Percentiles rank a stretch among this genome's conserved stretches.
phyloP scores from a whole-genome alignment of 1,140 invertebrate genomes.

The Platorchestia sp. region DNA sequence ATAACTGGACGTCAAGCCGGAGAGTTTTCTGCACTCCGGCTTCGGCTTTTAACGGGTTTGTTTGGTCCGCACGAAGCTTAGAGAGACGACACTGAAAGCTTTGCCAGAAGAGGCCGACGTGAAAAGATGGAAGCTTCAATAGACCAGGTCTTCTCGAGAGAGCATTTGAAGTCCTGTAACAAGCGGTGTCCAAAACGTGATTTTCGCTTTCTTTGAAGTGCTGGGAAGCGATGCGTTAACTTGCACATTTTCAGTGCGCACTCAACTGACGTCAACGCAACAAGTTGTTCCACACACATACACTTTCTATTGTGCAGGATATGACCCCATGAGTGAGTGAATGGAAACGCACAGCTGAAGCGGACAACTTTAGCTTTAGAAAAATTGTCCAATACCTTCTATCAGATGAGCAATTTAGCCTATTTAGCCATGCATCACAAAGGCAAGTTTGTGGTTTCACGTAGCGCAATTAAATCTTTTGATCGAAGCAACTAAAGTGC shows the following conservation, averaged over 20 bases:
- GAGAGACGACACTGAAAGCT: background rate
- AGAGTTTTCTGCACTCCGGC: slow-evolving; percentile 5
- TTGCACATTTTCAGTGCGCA: background rate
- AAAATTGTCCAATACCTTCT: too few species aligned
- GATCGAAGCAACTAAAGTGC: too few species aligned
- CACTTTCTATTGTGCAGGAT: too few species aligned
- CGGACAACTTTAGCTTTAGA: too few species aligned
- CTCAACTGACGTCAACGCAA: background rate
- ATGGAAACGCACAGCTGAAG: too few species aligned
- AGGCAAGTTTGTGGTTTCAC: too few species aligned
- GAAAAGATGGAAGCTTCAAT: background rate
- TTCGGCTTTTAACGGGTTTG: background rate
- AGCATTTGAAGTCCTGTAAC: background rate
- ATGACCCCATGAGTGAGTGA: too few species aligned
- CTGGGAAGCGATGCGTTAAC: background rate
- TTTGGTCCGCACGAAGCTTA: background rate
- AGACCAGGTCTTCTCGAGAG: background rate
- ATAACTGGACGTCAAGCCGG: background rate
- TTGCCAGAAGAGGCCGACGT: background rate
- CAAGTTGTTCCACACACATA: background rate
- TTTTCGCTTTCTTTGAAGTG: background rate
- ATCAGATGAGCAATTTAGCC: too few species aligned
- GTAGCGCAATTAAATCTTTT: too few species aligned
- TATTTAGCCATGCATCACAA: too few species aligned
- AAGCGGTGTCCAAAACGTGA: background rate